A percentile compares a stretch with the other conserved stretches of the same genome.
Evolutionary conservation across 2,113 vertebrate species (phyloP).

Genomic region (Mugil cephalus): DNA sequence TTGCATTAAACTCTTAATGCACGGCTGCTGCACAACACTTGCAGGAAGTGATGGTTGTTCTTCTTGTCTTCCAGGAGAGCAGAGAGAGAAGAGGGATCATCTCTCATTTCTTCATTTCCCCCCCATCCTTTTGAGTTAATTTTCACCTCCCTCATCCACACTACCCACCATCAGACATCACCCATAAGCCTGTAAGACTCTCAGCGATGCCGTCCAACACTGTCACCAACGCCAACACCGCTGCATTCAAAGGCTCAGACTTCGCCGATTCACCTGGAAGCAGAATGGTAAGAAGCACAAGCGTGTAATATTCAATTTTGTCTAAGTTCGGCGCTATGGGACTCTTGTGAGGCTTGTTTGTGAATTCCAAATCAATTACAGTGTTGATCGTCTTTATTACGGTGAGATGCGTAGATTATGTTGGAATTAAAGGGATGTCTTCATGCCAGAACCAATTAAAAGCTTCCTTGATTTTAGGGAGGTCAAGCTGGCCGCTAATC

Average conservation of each 20-base stretch:
- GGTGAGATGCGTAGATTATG: background rate
- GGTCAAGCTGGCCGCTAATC: constrained; percentile 14
- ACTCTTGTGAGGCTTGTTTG: too few species aligned
- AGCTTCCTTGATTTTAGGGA: constrained; percentile 9
- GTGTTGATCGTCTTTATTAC: background rate
- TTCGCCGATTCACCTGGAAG: constrained; percentile 75
- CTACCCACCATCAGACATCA: constrained; percentile 30
- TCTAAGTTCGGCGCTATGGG: too few species aligned
- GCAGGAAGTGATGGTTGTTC: constrained; percentile 2
- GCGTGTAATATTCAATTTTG: too few species aligned
- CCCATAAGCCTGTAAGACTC: constrained; percentile 36
- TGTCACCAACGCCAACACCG: constrained; percentile 71
- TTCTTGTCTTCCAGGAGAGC: constrained; percentile 65
- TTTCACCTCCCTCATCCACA: constrained; percentile 43
- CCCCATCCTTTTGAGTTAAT: constrained; percentile 57
- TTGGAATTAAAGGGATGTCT: background rate
- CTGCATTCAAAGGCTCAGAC: constrained; percentile 78
- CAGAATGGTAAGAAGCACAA: constrained; percentile 80
- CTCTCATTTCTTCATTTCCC: constrained; percentile 43
- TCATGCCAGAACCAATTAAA: constrained; percentile 16
- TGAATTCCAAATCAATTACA: background rate
- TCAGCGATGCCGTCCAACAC: constrained; percentile 89
- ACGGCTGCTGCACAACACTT: background rate
- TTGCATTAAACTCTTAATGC: background rate
- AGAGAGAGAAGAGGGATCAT: constrained; percentile 75